Conservation (phyloP, 2,888 invertebrate genomes). For the Zeuzera pyrina region DNA sequence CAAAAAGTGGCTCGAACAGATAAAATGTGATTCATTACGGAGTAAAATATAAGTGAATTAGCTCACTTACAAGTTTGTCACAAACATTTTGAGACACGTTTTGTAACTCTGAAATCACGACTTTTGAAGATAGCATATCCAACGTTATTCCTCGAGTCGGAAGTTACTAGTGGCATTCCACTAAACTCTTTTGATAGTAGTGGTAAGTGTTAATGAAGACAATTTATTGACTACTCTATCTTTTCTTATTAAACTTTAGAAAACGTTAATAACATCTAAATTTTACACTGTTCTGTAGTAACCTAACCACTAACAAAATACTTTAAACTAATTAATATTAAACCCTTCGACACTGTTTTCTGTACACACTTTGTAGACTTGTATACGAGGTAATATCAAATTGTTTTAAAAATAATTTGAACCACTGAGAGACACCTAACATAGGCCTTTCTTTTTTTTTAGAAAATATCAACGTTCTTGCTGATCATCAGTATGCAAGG, state of each 20-base stretch:
- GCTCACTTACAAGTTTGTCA: too few relatives aligned
- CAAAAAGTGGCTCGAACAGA: conserved; percentile 4
- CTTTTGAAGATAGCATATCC: background rate
- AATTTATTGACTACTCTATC: background rate
- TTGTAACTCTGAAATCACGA: background rate
- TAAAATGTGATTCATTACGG: too few relatives aligned
- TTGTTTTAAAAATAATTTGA: background rate
- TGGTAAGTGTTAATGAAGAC: background rate
- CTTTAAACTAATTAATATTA: background rate
- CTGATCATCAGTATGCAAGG: too few relatives aligned
- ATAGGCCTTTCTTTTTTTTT: too few relatives aligned
- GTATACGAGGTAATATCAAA: background rate
- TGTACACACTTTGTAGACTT: background rate
- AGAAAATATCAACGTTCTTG: too few relatives aligned
- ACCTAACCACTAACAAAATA: too few relatives aligned
- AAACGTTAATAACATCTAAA: too few relatives aligned
- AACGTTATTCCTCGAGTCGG: background rate
- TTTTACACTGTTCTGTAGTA: too few relatives aligned
- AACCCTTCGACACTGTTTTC: background rate
- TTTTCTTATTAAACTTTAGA: too few relatives aligned
- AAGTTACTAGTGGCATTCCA: background rate
- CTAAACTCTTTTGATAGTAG: background rate
- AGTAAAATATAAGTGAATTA: too few relatives aligned
- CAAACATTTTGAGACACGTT: background rate
- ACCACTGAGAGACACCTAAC: too few relatives aligned